Percentiles rank a stretch among this genome's conserved stretches.
These are phyloP conservation scores for Orius insidiosus DNA, from an alignment of 1,140 invertebrate genomes.

Conservation along the genomic window DNA sequence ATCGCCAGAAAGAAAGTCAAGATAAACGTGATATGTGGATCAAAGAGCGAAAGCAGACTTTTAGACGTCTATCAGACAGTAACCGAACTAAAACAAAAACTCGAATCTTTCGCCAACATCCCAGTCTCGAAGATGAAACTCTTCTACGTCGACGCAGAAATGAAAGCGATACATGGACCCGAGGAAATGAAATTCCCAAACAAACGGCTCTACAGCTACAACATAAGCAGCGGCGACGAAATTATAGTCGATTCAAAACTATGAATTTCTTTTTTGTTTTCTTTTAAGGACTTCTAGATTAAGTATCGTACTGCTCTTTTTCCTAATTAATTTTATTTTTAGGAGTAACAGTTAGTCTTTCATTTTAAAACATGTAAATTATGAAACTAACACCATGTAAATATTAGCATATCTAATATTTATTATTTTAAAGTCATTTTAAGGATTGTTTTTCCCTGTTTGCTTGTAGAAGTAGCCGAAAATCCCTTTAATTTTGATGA, in stretches of 20 bases:
- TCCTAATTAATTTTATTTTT: background rate
- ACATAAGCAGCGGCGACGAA: conserved; percentile 76
- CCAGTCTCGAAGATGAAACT: conserved; percentile 66
- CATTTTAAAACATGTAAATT: conserved; percentile 2
- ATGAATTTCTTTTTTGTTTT: conserved; percentile 6
- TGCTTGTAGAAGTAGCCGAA: background rate
- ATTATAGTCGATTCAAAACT: conserved; percentile 56
- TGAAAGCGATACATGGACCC: conserved; percentile 39
- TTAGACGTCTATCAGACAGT: conserved; percentile 29
- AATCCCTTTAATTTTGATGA: background rate
- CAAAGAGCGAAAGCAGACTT: conserved; percentile 37
- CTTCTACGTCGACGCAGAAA: conserved; percentile 57
- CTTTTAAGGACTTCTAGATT: background rate
- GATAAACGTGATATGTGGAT: conserved; percentile 61
- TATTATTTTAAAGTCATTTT: conserved; percentile 5
- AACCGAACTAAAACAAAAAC: conserved; percentile 56
- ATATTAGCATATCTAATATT: conserved; percentile 8
- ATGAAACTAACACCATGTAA: background rate
- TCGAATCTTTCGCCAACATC: conserved; percentile 63
- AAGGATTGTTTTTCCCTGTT: conserved; percentile 1
- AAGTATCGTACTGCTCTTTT: background rate
- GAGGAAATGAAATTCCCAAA: conserved; percentile 77
- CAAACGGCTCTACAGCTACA: conserved; percentile 79
- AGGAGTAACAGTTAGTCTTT: conserved; percentile 1
- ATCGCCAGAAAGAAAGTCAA: conserved; percentile 68